Conservation (phyloP, 2,797 vertebrate species). For the Chiropotes sagulatus region DNA sequence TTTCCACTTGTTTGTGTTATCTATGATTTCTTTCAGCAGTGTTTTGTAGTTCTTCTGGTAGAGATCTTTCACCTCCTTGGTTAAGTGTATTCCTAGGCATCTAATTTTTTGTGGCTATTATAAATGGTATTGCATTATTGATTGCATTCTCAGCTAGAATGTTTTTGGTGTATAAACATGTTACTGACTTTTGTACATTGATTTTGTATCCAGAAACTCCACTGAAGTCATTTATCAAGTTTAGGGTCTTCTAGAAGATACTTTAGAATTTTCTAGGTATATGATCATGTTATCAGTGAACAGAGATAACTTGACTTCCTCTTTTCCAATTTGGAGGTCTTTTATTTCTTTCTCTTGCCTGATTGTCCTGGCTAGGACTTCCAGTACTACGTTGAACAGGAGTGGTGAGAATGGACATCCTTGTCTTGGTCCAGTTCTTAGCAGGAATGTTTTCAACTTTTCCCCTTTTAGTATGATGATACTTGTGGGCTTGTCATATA, state of each 20-base stretch:
- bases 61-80: background rate
- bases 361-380: background rate
- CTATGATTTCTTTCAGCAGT: background rate
- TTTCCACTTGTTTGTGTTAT: background rate
- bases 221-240: no score
- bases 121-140: background rate
- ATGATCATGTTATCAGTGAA: background rate
- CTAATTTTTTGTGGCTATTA: background rate
- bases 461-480: background rate
- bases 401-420: background rate
- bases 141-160: background rate
- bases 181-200: no score
- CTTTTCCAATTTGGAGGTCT: background rate
- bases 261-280: background rate
- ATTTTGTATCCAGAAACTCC: no score
- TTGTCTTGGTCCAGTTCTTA: background rate
- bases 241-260: background rate
- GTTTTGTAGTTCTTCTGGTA: background rate
- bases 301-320: background rate
- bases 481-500: background rate
- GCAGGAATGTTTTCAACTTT: background rate
- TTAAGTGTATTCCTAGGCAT: background rate
- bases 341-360: background rate
- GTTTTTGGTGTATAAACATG: no score
- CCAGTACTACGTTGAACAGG: background rate